Evolutionary conservation across 2,888 invertebrate genomes (phyloP).

Genomic region (Octodonta nipae): DNA sequence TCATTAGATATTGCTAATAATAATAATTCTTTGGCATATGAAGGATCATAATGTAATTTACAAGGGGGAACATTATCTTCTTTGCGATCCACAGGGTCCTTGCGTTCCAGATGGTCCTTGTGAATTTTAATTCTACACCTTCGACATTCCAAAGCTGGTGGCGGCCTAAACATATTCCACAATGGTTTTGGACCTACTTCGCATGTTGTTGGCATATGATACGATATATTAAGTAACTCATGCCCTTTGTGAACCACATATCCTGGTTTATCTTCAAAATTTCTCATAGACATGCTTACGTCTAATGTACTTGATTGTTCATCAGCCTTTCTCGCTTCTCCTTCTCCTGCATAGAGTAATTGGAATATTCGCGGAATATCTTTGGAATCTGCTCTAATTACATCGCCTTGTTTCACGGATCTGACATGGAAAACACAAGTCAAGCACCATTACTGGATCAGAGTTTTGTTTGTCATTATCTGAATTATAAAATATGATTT

Average conservation of each 20-base stretch:
- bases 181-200: slow-evolving; percentile 94
- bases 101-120: too few species aligned
- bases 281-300: slow-evolving; percentile 39
- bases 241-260: slow-evolving; percentile 68
- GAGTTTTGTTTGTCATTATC: slow-evolving; percentile 89
- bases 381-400: slow-evolving; percentile 95
- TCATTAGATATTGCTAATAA: slow-evolving; percentile 73
- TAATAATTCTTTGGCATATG: slow-evolving; percentile 84
- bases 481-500: slow-evolving; percentile 92
- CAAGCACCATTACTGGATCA: slow-evolving; percentile 86
- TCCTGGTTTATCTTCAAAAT: slow-evolving; percentile 36
- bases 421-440: slow-evolving; percentile 97
- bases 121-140: slow-evolving; percentile 95
- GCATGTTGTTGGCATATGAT: slow-evolving; percentile 96
- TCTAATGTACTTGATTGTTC: slow-evolving; percentile 40
- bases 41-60: slow-evolving; percentile 90
- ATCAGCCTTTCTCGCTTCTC: slow-evolving; percentile 73
- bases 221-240: slow-evolving; percentile 89
- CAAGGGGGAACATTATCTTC: slow-evolving; percentile 85
- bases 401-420: slow-evolving; percentile 96
- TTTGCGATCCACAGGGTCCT: slow-evolving; percentile 80
- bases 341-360: slow-evolving; percentile 92
- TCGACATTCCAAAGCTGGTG: slow-evolving; percentile 92
- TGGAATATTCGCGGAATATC: slow-evolving; percentile 98
- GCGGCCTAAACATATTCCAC: slow-evolving; percentile 96